Evolutionary conservation across 2,113 vertebrate genomes (phyloP).

Genomic region (Oryzias curvinotus): DNA sequence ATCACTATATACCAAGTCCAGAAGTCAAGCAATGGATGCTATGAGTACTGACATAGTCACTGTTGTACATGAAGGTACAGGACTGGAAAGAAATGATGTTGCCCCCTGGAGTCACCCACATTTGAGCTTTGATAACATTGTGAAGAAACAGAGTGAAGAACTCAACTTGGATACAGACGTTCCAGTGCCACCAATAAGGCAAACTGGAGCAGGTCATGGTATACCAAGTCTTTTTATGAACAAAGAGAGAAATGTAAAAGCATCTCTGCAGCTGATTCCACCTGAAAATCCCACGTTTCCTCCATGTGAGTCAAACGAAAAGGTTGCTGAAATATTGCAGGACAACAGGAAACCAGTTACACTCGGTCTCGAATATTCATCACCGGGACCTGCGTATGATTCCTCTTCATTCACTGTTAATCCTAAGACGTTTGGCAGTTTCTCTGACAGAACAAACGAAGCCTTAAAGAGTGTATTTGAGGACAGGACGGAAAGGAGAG

Average conservation of each 20-base stretch:
- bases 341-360: slow-evolving; percentile 9
- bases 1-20: background rate
- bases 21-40: slow-evolving; percentile 24
- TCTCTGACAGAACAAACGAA: slow-evolving; percentile 6
- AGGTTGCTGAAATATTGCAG: slow-evolving; percentile 17
- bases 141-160: slow-evolving; percentile 13
- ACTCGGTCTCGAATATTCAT: slow-evolving; percentile 19
- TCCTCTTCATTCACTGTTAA: slow-evolving; percentile 10
- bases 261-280: background rate
- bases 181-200: slow-evolving; percentile 27
- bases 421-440: slow-evolving; percentile 15
- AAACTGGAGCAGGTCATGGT: slow-evolving; percentile 27
- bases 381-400: background rate
- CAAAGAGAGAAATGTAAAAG: slow-evolving; percentile 5
- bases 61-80: slow-evolving; percentile 1
- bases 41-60: background rate
- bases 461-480: background rate
- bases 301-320: background rate
- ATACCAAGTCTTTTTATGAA: slow-evolving; percentile 17
- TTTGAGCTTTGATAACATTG: slow-evolving; percentile 15
- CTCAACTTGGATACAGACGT: background rate
- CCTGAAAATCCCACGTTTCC: background rate
- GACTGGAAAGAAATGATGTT: background rate
- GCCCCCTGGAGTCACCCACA: slow-evolving; percentile 1
- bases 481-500: slow-evolving; percentile 28